Percentiles rank a stretch among this genome's conserved stretches.
These are phyloP conservation scores for Stichopus horrens DNA, from an alignment of 53 echinoderm and acorn worm species.

Conservation along the genomic window DNA sequence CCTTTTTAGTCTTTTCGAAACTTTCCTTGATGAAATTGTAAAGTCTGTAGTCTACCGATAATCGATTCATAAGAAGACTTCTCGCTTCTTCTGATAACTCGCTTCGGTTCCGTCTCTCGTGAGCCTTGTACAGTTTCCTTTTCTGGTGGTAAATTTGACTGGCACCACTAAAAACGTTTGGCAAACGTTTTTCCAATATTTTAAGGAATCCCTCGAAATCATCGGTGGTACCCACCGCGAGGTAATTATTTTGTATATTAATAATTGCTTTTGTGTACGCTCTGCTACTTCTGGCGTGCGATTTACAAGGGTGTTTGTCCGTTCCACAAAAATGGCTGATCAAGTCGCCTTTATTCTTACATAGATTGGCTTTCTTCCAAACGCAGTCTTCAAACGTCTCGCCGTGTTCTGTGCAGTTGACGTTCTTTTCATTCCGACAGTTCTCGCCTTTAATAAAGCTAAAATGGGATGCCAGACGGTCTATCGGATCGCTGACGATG, in stretches of 20 bases:
- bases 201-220: conserved; percentile 11
- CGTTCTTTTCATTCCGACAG: no score
- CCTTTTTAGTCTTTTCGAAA: neutral
- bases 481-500: conserved; percentile 22
- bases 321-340: conserved; percentile 22
- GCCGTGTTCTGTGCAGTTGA: neutral
- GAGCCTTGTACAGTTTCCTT: neutral
- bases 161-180: neutral
- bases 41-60: neutral
- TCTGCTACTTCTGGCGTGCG: neutral
- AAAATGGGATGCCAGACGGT: conserved; percentile 13
- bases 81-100: neutral
- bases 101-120: neutral
- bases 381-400: conserved; percentile 27
- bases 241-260: conserved; percentile 26
- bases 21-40: conserved; percentile 8
- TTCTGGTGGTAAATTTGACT: neutral
- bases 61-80: neutral
- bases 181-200: conserved; percentile 10
- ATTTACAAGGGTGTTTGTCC: conserved; percentile 21
- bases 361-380: neutral
- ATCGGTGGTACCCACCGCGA: neutral
- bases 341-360: neutral
- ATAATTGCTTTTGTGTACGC: neutral
- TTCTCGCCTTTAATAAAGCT: neutral